These are phyloP conservation scores for Candidula unifasciata DNA, from an alignment of 2,888 invertebrate genomes.

Conservation along the genomic window DNA sequence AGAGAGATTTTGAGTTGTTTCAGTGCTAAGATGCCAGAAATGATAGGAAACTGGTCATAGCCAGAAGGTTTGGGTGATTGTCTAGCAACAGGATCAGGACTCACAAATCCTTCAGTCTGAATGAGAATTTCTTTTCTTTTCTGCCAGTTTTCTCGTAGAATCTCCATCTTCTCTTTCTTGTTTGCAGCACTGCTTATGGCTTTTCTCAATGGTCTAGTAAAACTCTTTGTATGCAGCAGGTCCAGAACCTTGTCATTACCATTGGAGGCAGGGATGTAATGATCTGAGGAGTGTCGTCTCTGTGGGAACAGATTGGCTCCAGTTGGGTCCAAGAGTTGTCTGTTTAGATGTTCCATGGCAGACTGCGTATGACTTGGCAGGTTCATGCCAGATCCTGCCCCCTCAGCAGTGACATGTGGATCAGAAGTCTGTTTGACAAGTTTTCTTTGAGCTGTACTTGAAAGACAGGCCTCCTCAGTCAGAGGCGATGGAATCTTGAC, in stretches of 20 bases:
- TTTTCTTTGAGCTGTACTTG: neutral
- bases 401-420: slow-evolving; percentile 22
- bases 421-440: slow-evolving; percentile 41
- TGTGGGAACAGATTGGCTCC: neutral
- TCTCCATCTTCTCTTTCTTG: slow-evolving; percentile 53
- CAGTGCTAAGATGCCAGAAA: neutral
- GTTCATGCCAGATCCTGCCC: slow-evolving; percentile 1
- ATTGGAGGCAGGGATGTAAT: neutral
- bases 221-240: neutral
- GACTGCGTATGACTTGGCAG: neutral
- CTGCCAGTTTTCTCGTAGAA: slow-evolving; percentile 55
- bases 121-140: slow-evolving; percentile 55
- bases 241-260: neutral
- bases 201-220: slow-evolving; percentile 32
- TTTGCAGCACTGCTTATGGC: slow-evolving; percentile 52
- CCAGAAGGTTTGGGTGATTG: neutral
- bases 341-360: slow-evolving; percentile 3
- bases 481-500: slow-evolving; percentile 38
- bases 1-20: neutral
- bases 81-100: slow-evolving; percentile 14
- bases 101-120: slow-evolving; percentile 54
- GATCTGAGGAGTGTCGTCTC: slow-evolving; percentile 28
- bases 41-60: neutral
- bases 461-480: slow-evolving; percentile 29
- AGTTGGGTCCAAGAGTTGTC: neutral